These are phyloP conservation scores for Cephus rjabovi DNA, from an alignment of 2,888 invertebrate genomes.

Conservation along the genomic window DNA sequence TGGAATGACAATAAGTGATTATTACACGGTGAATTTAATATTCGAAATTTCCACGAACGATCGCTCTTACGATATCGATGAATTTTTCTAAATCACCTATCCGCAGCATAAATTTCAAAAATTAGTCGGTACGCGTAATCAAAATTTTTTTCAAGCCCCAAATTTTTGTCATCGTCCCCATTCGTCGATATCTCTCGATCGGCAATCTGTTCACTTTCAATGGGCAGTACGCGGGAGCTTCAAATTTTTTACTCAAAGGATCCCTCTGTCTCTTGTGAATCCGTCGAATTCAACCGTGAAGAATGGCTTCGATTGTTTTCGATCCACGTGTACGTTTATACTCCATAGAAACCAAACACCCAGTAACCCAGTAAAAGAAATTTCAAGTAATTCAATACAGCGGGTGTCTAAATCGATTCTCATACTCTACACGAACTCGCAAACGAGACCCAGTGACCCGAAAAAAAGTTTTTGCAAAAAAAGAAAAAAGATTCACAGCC, in stretches of 20 bases:
- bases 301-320: neutral
- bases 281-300: neutral
- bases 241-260: neutral
- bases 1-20: slow-evolving; percentile 30
- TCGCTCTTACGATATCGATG: neutral
- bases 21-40: slow-evolving; percentile 10
- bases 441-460: neutral
- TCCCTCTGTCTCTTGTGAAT: neutral
- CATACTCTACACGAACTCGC: neutral
- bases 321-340: neutral
- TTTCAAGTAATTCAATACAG: neutral
- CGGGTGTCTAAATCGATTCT: neutral
- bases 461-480: neutral
- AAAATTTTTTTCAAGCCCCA: neutral
- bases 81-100: neutral
- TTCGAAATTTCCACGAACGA: neutral
- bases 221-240: neutral
- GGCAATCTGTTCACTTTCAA: neutral
- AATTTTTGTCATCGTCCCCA: too few species aligned
- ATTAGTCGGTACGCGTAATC: neutral
- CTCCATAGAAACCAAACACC: neutral
- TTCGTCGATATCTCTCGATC: neutral
- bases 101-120: fast-evolving
- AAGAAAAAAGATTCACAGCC: neutral
- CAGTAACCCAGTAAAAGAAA: neutral